Conservation (phyloP, 2,797 vertebrate species). For the Lepidocolaptes lacrymiger region DNA sequence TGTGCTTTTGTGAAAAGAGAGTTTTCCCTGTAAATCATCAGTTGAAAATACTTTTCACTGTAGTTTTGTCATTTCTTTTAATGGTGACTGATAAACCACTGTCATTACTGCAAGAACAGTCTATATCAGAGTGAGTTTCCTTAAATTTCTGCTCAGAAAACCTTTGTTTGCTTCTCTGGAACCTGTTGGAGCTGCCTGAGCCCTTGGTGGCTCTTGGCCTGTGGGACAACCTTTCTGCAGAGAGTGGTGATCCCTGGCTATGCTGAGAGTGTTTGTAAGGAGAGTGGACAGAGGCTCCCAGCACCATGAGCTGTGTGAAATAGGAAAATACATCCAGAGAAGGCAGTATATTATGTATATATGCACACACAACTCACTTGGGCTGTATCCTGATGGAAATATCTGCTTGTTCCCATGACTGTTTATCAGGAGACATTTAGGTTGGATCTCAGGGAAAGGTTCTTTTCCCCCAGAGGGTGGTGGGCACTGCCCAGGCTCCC, state of each 20-base stretch:
- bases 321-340: rapidly evolving
- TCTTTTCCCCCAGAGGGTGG: neutral
- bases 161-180: neutral
- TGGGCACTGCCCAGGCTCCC: neutral
- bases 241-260: neutral
- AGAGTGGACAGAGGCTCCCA: neutral
- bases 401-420: rapidly evolving
- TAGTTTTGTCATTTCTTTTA: neutral
- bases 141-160: neutral
- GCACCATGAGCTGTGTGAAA: rapidly evolving
- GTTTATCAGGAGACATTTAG: rapidly evolving
- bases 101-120: neutral
- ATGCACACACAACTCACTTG: neutral
- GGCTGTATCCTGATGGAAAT: rapidly evolving
- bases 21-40: neutral
- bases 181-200: neutral
- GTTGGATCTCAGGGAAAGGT: neutral
- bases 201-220: neutral
- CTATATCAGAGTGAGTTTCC: neutral
- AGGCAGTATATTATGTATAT: rapidly evolving
- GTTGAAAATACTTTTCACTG: neutral
- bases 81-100: neutral
- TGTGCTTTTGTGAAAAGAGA: neutral
- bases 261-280: neutral
- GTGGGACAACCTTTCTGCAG: rapidly evolving